phyloP scores from a whole-genome alignment of 2,797 vertebrate species.

The Muraenolepis orangiensis region DNA sequence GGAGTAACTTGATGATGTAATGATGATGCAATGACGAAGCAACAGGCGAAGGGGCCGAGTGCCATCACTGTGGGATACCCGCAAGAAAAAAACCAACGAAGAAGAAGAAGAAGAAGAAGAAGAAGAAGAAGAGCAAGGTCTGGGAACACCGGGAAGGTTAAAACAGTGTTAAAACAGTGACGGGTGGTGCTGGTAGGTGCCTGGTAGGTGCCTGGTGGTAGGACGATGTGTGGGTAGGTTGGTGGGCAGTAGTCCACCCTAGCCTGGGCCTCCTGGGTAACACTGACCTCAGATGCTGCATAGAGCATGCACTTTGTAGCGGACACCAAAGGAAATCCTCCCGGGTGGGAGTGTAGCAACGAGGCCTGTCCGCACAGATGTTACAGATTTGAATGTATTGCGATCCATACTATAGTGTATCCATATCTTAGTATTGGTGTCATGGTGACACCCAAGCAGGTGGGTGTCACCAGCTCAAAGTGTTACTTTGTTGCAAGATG shows the following conservation, averaged over 20 bases:
- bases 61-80: conserved; percentile 43
- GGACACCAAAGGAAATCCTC: conserved; percentile 75
- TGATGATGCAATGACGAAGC: conserved; percentile 31
- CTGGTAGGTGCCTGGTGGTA: neutral
- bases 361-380: conserved; percentile 63
- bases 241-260: conserved; percentile 40
- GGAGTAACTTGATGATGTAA: neutral
- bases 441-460: too few relatives aligned
- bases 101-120: neutral
- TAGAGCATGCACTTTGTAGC: conserved; percentile 72
- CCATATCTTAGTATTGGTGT: neutral
- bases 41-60: conserved; percentile 39
- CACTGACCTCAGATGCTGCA: conserved; percentile 81
- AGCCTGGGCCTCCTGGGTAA: conserved; percentile 43
- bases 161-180: too few relatives aligned
- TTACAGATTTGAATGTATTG: neutral
- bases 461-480: too few relatives aligned
- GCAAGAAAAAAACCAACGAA: conserved; percentile 25
- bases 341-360: conserved; percentile 68
- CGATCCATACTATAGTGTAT: neutral
- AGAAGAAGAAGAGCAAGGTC: conserved; percentile 33
- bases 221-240: conserved; percentile 35
- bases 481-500: conserved; percentile 39
- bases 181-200: neutral
- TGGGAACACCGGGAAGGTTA: too few relatives aligned